A percentile compares a stretch with the other conserved stretches of the same genome.
phyloP scores from a whole-genome alignment of 2,797 vertebrate species.

The Halcyon leucocephala region DNA sequence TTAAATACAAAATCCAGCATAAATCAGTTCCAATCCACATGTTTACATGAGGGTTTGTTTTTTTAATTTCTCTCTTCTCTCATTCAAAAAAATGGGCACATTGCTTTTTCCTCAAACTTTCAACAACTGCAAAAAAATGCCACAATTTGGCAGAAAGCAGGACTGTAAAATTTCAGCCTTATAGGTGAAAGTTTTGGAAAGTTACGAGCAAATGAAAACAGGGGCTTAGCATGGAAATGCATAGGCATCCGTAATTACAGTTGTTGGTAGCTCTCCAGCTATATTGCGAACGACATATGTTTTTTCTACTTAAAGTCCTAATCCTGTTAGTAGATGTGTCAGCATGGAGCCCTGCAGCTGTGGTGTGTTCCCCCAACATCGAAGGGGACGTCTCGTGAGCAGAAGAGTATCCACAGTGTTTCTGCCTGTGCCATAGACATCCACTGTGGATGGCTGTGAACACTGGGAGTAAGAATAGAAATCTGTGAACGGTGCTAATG shows the following conservation, averaged over 20 bases:
- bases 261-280: constrained; percentile 59
- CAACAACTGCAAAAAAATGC: not conserved
- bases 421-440: accelerated
- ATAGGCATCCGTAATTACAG: constrained; percentile 64
- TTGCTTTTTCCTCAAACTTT: constrained; percentile 38
- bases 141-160: constrained; percentile 1
- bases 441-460: not conserved
- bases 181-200: constrained; percentile 63
- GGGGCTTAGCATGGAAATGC: constrained; percentile 54
- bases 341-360: constrained; percentile 44
- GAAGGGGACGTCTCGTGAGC: accelerated
- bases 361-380: accelerated
- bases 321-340: constrained; percentile 58
- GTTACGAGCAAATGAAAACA: constrained; percentile 56
- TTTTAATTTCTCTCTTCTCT: not conserved
- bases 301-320: constrained; percentile 44
- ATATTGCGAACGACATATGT: not conserved
- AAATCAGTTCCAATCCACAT: not conserved
- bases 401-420: not conserved
- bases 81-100: not conserved
- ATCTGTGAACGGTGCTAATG: constrained; percentile 9
- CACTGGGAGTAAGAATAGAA: not conserved
- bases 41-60: not conserved
- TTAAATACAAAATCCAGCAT: not conserved
- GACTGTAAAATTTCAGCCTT: constrained; percentile 31